Conservation (phyloP, 37 sponge, comb jelly and placozoan genomes). For the Crambe crambe region DNA sequence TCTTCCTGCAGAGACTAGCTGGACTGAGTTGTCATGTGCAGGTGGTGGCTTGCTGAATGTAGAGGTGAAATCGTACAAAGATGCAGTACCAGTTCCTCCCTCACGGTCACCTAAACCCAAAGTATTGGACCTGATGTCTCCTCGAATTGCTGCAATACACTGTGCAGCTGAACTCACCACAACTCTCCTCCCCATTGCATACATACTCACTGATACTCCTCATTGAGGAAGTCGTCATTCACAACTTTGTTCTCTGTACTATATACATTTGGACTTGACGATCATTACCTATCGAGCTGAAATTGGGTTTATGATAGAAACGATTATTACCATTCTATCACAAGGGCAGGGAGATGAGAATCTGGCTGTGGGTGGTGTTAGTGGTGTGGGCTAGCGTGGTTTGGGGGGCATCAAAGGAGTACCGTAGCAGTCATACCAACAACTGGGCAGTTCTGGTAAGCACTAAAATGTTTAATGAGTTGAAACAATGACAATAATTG, state of each 20-base stretch:
- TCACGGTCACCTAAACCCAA: not conserved
- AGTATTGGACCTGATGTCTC: constrained; percentile 17
- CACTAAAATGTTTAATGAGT: not conserved
- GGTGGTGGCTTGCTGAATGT: not conserved
- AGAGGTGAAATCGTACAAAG: not conserved
- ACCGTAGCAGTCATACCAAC: constrained; percentile 86
- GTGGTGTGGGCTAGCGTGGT: not conserved
- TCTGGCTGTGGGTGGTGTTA: not conserved
- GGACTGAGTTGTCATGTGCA: constrained; percentile 8
- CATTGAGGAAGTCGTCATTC: too few relatives aligned
- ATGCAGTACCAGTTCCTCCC: not conserved
- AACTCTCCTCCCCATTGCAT: constrained; percentile 16
- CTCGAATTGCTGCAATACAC: constrained; percentile 16
- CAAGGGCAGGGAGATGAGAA: not conserved
- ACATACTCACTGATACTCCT: not conserved
- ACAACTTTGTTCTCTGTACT: not conserved
- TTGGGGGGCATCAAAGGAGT: not conserved
- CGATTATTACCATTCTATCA: too few relatives aligned
- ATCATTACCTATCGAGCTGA: not conserved
- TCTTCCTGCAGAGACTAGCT: constrained; percentile 17
- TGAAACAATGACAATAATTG: not conserved
- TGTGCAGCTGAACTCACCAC: constrained; percentile 11
- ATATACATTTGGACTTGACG: not conserved
- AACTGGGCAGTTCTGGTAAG: constrained; percentile 98
- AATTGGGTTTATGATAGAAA: not conserved